These are phyloP conservation scores for Phymorhynchus buccinoides DNA, from an alignment of 1,140 invertebrate genomes.

Conservation along the genomic window DNA sequence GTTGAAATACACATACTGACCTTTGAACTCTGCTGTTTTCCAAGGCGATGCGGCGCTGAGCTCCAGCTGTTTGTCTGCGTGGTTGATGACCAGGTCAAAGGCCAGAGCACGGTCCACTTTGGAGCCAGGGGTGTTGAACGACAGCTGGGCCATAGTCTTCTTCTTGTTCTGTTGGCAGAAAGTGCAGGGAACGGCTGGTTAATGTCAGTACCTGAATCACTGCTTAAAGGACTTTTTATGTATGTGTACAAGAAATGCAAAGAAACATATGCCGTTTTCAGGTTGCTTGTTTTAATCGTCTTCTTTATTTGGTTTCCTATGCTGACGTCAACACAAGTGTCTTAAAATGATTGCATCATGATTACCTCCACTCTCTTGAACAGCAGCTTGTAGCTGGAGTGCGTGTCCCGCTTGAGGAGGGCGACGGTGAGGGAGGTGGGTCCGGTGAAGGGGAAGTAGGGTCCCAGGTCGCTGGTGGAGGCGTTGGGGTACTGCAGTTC, in stretches of 20 bases:
- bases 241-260: too few relatives aligned
- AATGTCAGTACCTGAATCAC: too few relatives aligned
- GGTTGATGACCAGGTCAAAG: constrained; percentile 69
- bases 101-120: constrained; percentile 70
- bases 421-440: constrained; percentile 84
- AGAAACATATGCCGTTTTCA: too few relatives aligned
- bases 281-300: too few relatives aligned
- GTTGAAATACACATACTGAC: too few relatives aligned
- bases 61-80: constrained; percentile 60
- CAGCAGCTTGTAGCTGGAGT: constrained; percentile 74
- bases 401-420: constrained; percentile 85
- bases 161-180: constrained; percentile 49
- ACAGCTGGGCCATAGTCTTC: constrained; percentile 50
- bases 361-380: constrained; percentile 61
- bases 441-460: constrained; percentile 87
- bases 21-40: constrained; percentile 65
- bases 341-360: too few relatives aligned
- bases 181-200: too few relatives aligned
- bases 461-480: constrained; percentile 74
- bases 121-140: constrained; percentile 75
- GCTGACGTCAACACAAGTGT: too few relatives aligned
- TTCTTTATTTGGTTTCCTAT: too few relatives aligned
- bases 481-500: constrained; percentile 84
- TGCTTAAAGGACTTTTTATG: too few relatives aligned
- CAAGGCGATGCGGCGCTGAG: constrained; percentile 70